These are phyloP conservation scores for Lepetodrilus schrolli DNA, from an alignment of 2,888 invertebrate genomes.

Conservation along the genomic window DNA sequence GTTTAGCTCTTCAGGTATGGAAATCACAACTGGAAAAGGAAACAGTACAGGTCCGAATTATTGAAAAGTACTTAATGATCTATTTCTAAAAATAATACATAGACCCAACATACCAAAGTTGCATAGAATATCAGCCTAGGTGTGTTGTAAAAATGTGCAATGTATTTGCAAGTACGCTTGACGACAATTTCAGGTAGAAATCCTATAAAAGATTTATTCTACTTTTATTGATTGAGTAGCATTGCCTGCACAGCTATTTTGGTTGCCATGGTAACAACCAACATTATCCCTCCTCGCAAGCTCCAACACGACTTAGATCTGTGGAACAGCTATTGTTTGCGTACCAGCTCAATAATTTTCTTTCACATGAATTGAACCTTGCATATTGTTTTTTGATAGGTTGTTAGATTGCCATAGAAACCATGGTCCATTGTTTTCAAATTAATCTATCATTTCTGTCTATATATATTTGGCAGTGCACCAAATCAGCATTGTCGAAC, in stretches of 20 bases:
- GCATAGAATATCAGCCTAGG: too few relatives aligned
- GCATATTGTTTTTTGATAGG: slow-evolving; percentile 40
- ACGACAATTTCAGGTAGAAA: slow-evolving; percentile 35
- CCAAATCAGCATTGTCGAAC: slow-evolving; percentile 1
- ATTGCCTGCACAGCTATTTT: slow-evolving; percentile 38
- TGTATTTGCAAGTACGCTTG: slow-evolving; percentile 14
- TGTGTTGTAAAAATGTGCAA: not conserved
- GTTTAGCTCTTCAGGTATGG: not conserved
- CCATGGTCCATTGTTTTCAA: slow-evolving; percentile 36
- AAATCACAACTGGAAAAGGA: too few relatives aligned
- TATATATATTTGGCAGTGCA: slow-evolving; percentile 20
- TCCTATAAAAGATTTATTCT: slow-evolving; percentile 62
- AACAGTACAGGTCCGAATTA: too few relatives aligned
- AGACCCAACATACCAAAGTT: too few relatives aligned
- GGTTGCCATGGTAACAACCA: slow-evolving; percentile 39
- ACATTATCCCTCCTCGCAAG: slow-evolving; percentile 34
- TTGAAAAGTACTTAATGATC: too few relatives aligned
- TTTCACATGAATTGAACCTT: slow-evolving; percentile 40
- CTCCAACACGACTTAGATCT: slow-evolving; percentile 33
- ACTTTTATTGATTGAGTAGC: slow-evolving; percentile 56
- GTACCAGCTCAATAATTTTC: slow-evolving; percentile 34
- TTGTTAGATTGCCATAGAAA: slow-evolving; percentile 47
- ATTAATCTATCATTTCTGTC: slow-evolving; percentile 29
- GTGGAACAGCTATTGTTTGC: slow-evolving; percentile 37
- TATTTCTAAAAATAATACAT: too few relatives aligned